These are phyloP conservation scores for Bubo bubo DNA, from an alignment of 2,113 vertebrate species.

Conservation along the genomic window DNA sequence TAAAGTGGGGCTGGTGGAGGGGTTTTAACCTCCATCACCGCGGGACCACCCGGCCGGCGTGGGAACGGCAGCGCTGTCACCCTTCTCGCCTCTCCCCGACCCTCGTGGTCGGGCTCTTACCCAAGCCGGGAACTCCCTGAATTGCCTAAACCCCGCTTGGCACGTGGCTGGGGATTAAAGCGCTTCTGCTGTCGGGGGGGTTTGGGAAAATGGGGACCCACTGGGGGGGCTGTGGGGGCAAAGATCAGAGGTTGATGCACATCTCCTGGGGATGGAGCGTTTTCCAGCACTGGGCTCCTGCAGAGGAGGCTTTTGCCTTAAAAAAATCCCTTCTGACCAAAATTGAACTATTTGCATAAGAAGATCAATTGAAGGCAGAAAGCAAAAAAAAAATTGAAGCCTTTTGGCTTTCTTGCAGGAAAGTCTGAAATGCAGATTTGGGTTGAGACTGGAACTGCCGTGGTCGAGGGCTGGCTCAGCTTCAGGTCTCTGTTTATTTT, in stretches of 20 bases:
- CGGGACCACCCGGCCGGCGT: fast-evolving
- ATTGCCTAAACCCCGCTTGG: neutral
- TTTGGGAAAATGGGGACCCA: neutral
- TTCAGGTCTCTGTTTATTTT: neutral
- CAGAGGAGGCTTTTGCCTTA: neutral
- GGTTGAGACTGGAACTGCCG: neutral
- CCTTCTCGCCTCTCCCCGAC: fast-evolving
- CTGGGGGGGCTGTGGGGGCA: fast-evolving
- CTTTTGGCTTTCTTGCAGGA: neutral
- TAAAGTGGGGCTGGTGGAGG: neutral
- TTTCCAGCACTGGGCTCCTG: neutral
- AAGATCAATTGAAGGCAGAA: neutral
- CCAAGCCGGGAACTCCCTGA: neutral
- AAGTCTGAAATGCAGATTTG: neutral
- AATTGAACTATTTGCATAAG: neutral
- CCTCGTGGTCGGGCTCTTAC: fast-evolving
- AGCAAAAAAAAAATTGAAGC: neutral
- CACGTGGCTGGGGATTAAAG: neutral
- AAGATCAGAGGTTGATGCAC: neutral
- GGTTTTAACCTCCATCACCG: neutral
- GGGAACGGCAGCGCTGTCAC: fast-evolving
- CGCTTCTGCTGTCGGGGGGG: fast-evolving
- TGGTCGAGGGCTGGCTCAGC: neutral
- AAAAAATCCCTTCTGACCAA: neutral
- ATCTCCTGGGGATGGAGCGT: neutral